These are phyloP conservation scores for Nothobranchius furzeri DNA, from an alignment of 2,113 vertebrate genomes.

Conservation along the genomic window DNA sequence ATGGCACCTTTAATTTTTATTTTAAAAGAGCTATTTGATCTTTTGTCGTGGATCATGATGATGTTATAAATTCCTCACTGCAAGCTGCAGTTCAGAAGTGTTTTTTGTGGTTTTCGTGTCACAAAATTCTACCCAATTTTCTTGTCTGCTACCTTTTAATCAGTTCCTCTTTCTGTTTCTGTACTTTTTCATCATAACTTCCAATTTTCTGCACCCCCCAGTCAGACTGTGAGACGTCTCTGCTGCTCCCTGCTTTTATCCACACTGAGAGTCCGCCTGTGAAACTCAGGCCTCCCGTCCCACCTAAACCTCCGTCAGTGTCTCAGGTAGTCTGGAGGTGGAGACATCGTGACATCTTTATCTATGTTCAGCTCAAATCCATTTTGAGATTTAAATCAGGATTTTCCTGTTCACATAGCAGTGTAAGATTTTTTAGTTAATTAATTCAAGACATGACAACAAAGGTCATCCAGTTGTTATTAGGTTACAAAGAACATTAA, in stretches of 20 bases:
- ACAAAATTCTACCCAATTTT: constrained; percentile 20
- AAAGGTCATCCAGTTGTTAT: too few species aligned
- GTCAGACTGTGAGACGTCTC: constrained; percentile 72
- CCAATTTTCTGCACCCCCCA: constrained; percentile 51
- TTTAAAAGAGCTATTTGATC: too few species aligned
- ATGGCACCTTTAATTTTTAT: too few species aligned
- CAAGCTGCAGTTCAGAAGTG: neutral
- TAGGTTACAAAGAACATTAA: too few species aligned
- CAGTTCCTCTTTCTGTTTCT: constrained; percentile 41
- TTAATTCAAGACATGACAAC: too few species aligned
- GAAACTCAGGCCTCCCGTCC: constrained; percentile 76
- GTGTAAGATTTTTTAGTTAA: too few species aligned
- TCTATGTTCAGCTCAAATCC: too few species aligned
- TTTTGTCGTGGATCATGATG: too few species aligned
- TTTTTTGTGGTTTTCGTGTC: constrained; percentile 21
- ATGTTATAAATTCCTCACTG: too few species aligned
- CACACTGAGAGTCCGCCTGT: constrained; percentile 73
- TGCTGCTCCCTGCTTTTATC: constrained; percentile 65
- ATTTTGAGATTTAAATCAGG: too few species aligned
- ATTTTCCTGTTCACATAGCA: too few species aligned
- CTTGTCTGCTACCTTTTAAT: constrained; percentile 25
- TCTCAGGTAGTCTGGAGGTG: constrained; percentile 83
- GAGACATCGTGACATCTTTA: neutral
- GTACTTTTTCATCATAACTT: constrained; percentile 42
- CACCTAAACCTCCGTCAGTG: constrained; percentile 79